Evolutionary conservation across 1,140 invertebrate genomes (phyloP).

Genomic region (Bombus difficillimus): DNA sequence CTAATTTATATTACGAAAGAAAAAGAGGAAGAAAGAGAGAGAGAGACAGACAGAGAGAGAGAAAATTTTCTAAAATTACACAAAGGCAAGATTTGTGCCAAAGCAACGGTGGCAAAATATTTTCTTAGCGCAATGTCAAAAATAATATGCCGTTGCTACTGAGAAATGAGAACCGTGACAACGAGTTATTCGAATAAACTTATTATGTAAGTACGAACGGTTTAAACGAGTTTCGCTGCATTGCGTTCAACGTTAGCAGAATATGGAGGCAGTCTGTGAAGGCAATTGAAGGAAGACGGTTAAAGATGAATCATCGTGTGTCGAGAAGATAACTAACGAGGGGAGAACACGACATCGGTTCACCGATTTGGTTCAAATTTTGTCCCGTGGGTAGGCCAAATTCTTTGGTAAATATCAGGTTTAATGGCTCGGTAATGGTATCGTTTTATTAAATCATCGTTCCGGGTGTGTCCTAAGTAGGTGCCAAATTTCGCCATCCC

Average conservation of each 20-base stretch:
- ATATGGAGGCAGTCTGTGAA: slow-evolving; percentile 58
- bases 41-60: background rate
- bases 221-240: slow-evolving; percentile 48
- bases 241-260: slow-evolving; percentile 33
- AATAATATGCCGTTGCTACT: background rate
- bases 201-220: slow-evolving; percentile 47
- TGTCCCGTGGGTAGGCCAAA: background rate
- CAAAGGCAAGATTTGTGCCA: background rate
- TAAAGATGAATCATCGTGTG: slow-evolving; percentile 66
- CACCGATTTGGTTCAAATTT: slow-evolving; percentile 30
- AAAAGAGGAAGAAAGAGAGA: background rate
- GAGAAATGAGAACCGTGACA: slow-evolving; percentile 26
- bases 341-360: slow-evolving; percentile 23
- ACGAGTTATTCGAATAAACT: slow-evolving; percentile 32
- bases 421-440: background rate
- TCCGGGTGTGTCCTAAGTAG: slow-evolving; percentile 20
- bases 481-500: slow-evolving; percentile 6
- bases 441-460: background rate
- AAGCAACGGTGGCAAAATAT: background rate
- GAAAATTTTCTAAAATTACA: background rate
- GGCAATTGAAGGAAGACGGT: slow-evolving; percentile 71
- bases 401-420: background rate
- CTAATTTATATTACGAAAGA: background rate
- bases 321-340: slow-evolving; percentile 65
- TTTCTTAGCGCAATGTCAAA: background rate